Base-by-base conservation (phyloP, 2,113 vertebrate species). In the Corythaeola cristata region DNA sequence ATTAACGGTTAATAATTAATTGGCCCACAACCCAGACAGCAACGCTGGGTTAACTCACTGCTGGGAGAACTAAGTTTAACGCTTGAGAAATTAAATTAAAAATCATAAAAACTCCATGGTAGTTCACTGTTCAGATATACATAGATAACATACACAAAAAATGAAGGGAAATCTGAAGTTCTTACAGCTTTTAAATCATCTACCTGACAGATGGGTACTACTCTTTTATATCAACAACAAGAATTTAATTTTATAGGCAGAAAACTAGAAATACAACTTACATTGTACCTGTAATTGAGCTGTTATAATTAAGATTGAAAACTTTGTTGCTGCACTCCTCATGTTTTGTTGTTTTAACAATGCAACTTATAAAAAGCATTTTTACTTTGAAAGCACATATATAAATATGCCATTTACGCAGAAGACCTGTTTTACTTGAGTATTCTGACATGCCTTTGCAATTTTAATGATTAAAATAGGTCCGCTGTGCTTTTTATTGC, bases 391-490 rank as follows among this genome's bases (percentile, higher is more conserved):
- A 90, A 95, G 80, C 80, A 85, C 80, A 89, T 81, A 74, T n/a
- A 68, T 86, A 96, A 95, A 94, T 90, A 81, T 22, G 80, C 44
- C 79, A 84, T 73, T 72, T 87, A 78, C 80, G 90, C 80, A 72
- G 79, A 88, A 88, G 90, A 89, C 83, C 52, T 47, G 59, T 69
- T 94, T 88, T 77, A 49, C 59, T 73, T 77, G 59, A 93, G 35
- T 63, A 85, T 89, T 87, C 72, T 94, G 88, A 90, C 85, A 84
- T 78, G 91, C 23, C 59, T 92, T 63, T 93, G 72, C 83, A 84
- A 94, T 96, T 95, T 95, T 80, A 85, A 88, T 87, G 75, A 95
- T 93, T 96, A 93, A 96, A 93, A 92, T 67, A 84, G 33, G 85
- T 63, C 77, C 81, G 79, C 66, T 82, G 60, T 85, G 85, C 64